A percentile compares a stretch with the other conserved stretches of the same genome.
Conservation (phyloP, 2,797 vertebrate genomes). For the Oryzias sinensis region DNA sequence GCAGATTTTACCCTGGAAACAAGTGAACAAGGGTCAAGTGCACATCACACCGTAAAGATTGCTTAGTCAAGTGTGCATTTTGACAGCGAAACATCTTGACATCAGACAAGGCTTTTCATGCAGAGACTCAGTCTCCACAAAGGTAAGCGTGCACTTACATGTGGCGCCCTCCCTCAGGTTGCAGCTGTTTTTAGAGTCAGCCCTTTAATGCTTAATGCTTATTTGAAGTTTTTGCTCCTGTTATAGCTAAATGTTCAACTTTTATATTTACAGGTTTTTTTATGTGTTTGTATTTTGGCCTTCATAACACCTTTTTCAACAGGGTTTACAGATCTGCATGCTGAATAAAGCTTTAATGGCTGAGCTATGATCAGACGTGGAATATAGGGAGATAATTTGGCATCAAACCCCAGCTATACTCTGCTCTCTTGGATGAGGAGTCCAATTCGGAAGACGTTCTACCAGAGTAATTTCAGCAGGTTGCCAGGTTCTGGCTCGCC, state of each 20-base stretch:
- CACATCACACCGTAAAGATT: background rate
- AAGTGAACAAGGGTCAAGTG: background rate
- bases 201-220: no score
- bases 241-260: no score
- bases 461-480: conserved; percentile 34
- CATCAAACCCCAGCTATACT: conserved; percentile 14
- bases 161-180: no score
- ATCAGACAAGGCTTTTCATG: background rate
- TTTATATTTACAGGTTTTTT: no score
- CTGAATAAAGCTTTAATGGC: background rate
- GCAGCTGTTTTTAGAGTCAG: no score
- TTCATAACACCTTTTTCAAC: no score
- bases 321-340: no score
- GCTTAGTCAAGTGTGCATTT: background rate
- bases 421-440: conserved; percentile 27
- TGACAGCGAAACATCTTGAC: background rate
- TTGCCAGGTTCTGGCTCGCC: conserved; percentile 39
- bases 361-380: background rate
- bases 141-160: background rate
- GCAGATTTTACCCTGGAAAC: background rate
- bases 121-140: background rate
- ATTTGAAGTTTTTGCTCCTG: no score
- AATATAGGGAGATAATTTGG: conserved; percentile 7
- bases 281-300: no score
- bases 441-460: conserved; percentile 5